These are phyloP conservation scores for Holothuria leucospilota DNA, from an alignment of 53 echinoderm and acorn worm genomes.

Conservation along the genomic window DNA sequence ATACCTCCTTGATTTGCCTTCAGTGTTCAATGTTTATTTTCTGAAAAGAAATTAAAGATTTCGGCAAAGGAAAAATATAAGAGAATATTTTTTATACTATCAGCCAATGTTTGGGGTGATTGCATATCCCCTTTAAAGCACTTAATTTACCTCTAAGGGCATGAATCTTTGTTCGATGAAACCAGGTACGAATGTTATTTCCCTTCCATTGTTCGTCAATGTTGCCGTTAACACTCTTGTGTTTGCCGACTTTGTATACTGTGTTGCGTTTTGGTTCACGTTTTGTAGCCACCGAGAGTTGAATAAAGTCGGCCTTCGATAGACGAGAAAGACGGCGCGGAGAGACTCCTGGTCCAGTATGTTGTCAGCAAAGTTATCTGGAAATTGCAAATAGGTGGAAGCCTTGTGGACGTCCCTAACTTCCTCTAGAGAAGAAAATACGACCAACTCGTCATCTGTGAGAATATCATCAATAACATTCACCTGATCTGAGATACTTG, in stretches of 20 bases:
- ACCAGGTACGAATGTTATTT: conserved; percentile 13
- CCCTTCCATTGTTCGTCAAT: conserved; percentile 29
- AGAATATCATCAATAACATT: background rate
- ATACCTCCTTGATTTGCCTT: too few species aligned
- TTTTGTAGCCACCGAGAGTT: conserved; percentile 12
- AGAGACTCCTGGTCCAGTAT: conserved; percentile 6
- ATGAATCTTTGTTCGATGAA: conserved; percentile 28
- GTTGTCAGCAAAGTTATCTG: conserved; percentile 15
- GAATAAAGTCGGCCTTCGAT: conserved; percentile 22
- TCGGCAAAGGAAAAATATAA: too few species aligned
- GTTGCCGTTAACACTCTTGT: conserved; percentile 25
- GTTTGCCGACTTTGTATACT: background rate
- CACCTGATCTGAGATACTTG: too few species aligned
- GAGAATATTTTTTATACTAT: too few species aligned
- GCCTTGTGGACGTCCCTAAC: background rate
- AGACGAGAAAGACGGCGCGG: conserved; percentile 27
- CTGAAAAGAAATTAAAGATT: too few species aligned
- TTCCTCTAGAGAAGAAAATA: conserved; percentile 7
- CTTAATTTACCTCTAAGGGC: conserved; percentile 2
- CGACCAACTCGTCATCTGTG: conserved; percentile 17
- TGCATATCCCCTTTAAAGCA: too few species aligned
- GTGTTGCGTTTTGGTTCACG: conserved; percentile 4
- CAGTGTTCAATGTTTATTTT: too few species aligned
- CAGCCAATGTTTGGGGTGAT: too few species aligned
- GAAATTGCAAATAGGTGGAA: conserved; percentile 17